These are phyloP conservation scores for Coracopsis vasa DNA, from an alignment of 2,113 vertebrate genomes.

Conservation along the genomic window DNA sequence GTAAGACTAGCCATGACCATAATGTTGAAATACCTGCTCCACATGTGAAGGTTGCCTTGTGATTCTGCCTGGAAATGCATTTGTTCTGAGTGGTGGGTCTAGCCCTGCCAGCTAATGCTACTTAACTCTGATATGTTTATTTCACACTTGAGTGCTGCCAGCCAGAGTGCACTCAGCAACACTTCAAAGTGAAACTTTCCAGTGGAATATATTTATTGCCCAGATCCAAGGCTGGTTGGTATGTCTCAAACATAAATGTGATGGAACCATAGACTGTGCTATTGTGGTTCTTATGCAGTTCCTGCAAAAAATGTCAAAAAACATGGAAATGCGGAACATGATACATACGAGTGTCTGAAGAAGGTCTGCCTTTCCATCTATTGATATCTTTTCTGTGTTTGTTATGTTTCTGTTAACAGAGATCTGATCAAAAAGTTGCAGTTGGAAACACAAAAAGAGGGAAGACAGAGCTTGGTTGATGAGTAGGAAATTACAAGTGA, in stretches of 20 bases:
- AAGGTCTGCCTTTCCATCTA: not conserved
- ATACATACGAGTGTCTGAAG: not conserved
- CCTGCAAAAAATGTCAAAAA: not conserved
- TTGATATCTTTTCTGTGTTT: not conserved
- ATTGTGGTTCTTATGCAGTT: not conserved
- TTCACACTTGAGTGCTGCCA: not conserved
- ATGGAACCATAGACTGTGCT: not conserved
- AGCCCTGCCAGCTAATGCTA: not conserved
- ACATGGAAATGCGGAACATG: not conserved
- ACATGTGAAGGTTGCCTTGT: rapidly evolving
- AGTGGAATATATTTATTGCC: not conserved
- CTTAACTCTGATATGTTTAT: not conserved
- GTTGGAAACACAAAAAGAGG: not conserved
- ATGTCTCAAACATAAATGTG: not conserved
- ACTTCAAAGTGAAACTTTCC: not conserved
- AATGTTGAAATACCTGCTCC: not conserved
- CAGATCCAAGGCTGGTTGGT: not conserved
- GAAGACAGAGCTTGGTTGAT: not conserved
- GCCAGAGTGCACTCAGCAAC: not conserved
- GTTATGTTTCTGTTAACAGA: not conserved
- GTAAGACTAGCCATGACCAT: not conserved
- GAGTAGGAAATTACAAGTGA: not conserved
- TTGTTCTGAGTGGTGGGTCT: not conserved
- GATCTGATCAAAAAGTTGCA: not conserved
- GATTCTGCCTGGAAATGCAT: not conserved